Evolutionary conservation across 1,140 invertebrate genomes (phyloP), one percentile per base, ranked within the genome.

Genomic region (Drosophila sucinea): DNA sequence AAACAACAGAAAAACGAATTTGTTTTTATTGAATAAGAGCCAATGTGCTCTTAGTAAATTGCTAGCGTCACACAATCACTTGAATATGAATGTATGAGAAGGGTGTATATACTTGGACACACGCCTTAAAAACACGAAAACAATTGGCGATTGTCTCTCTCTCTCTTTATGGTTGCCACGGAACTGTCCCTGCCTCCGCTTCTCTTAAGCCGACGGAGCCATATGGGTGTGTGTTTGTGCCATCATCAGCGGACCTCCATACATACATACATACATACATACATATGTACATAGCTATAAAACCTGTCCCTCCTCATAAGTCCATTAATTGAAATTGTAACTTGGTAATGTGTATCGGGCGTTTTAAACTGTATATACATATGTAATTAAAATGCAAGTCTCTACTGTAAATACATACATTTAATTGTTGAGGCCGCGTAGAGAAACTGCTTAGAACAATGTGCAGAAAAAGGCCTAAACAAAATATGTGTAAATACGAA

Each of bases 281-380:
- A 17, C 17, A 17, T 17, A 17, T 17, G 17, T 17, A 17, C 17
- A 17, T 6, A 40, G 41, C 77, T 87, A 87, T 87, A 87, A 84
- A 89, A 89, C 70, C 40, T 25, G 23, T 8, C 6, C 54, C 73
- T 80, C 70, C 68, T 55, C 40, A 65, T 27, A 44, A 11, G 6
- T 35, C 8, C 60, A 70, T 70, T 80, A 87, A 60, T 84, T 47
- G 62, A 69, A 64, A 60, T 89, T 84, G 60, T 70, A 76, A 60
- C 77, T 79, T 77, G 64, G 84, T 89, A 80, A 84, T 86, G 79
- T 75, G 70, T 62, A 47, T 70, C 76, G 79, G 57, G 64, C 60
- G 27, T 38, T 68, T 58, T 23, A 70, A 63, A 57, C 67, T 17
- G 17, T 17, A 17, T 17, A 17, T 17, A 17, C 17, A 17, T 77